Percentiles rank a stretch among this genome's conserved stretches.
These are phyloP conservation scores for Stichopus chloronotus DNA, from an alignment of 35 echinoderm and acorn worm genomes.

Conservation along the genomic window DNA sequence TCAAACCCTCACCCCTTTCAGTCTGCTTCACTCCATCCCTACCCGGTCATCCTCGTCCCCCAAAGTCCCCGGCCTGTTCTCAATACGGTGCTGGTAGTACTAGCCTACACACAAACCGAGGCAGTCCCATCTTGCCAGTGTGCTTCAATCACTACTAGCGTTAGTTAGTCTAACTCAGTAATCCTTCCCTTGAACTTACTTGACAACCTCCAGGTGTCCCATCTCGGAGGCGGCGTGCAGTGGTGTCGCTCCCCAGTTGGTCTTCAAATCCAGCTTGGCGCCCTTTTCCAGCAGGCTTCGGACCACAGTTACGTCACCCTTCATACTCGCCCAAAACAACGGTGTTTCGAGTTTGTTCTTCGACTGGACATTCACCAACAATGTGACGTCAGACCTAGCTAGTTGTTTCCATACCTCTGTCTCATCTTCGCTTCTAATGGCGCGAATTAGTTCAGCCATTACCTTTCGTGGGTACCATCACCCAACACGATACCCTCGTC, in stretches of 20 bases:
- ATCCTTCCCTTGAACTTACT: neutral
- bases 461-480: neutral
- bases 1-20: too few relatives aligned
- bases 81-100: too few relatives aligned
- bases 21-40: too few relatives aligned
- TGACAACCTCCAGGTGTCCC: slow-evolving; percentile 28
- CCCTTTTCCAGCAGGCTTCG: slow-evolving; percentile 52
- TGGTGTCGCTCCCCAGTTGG: slow-evolving; percentile 69
- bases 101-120: too few relatives aligned
- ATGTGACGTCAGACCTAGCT: neutral
- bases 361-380: slow-evolving; percentile 39
- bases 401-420: slow-evolving; percentile 33
- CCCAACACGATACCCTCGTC: neutral
- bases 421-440: slow-evolving; percentile 31
- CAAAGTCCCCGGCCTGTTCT: too few relatives aligned
- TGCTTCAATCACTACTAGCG: too few relatives aligned
- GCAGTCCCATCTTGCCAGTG: too few relatives aligned
- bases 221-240: slow-evolving; percentile 72
- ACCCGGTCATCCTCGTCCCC: too few relatives aligned
- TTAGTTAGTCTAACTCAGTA: too few relatives aligned
- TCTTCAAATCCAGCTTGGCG: slow-evolving; percentile 35
- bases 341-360: slow-evolving; percentile 54
- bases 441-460: slow-evolving; percentile 44
- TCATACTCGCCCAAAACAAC: slow-evolving; percentile 70
- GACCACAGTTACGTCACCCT: slow-evolving; percentile 40